Evolutionary conservation across 2,113 vertebrate species (phyloP).

Genomic region (Rostratula benghalensis): DNA sequence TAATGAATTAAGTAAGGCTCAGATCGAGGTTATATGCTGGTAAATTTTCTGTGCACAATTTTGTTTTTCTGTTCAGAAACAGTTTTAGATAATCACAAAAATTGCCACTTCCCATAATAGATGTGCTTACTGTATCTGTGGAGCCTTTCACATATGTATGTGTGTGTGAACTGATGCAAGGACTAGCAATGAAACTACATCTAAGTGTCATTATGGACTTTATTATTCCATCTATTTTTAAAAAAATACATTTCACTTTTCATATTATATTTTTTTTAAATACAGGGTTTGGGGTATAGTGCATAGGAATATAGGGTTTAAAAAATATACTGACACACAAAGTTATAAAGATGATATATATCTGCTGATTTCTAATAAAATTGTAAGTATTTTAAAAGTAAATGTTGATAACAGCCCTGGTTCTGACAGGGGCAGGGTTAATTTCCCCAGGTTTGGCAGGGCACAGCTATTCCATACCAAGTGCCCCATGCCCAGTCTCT

Average conservation of each 20-base stretch:
- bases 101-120: background rate
- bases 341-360: background rate
- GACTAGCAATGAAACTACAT: background rate
- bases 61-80: background rate
- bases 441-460: too few species aligned
- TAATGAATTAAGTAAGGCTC: background rate
- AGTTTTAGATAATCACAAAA: background rate
- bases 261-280: background rate
- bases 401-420: background rate
- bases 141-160: background rate
- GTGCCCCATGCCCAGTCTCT: too few species aligned
- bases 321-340: background rate
- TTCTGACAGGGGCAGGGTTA: too few species aligned
- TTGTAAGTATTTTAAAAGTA: background rate
- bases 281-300: rapidly evolving
- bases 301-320: background rate
- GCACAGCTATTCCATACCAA: too few species aligned
- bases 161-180: background rate
- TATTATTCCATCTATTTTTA: background rate
- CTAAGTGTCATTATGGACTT: background rate
- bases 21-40: background rate
- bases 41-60: background rate
- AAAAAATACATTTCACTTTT: background rate
- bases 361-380: background rate
- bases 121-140: rapidly evolving